Base-by-base conservation (phyloP, 2,797 vertebrate genomes). In the Malurus leucopterus region DNA sequence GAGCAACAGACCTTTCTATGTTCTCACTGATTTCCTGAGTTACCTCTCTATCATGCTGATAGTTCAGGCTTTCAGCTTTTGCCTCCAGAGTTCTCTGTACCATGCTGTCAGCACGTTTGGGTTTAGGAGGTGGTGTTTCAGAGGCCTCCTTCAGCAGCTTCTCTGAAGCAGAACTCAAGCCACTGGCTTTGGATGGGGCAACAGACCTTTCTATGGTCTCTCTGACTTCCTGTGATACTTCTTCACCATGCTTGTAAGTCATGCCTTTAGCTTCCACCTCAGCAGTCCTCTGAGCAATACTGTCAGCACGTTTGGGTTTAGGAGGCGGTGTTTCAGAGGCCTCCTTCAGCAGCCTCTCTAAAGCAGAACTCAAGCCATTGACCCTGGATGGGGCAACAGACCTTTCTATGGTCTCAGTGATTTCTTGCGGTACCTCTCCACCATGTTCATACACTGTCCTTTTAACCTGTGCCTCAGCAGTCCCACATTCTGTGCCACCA, bases 181-280 rank as follows among this genome's bases (percentile, higher is more conserved):
- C 16, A 36, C 11, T 47, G 36, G 12, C 41, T 4, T 20, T 8
- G 55, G 90, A 88, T 23, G 55, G 84, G n/a, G 59, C 79, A 81
- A 82, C 14, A 24, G 76, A 88, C 49, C 87, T 93, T 63, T 88
- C 91, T 75, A 94, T 9, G 2, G 13, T 89, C 72, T 95, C 96
- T 55, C 18, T 5, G 7, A 88, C 53, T 88, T 95, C 94, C 64
- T 88, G 59, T 1, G 0, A 54, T 41, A 47, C 3, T 1, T 50
- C 53, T 16, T 6, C 6, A 18, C 15, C 16, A 6, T 6, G 3
- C 4, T 41, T 0, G 0, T 6, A 32, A 7, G 7, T 50, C 4
- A 0, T 74, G 36, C 34, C 46, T 50, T 38, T 64, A 64, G 40
- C 36, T 32, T 53, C 13, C 13, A 22, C 0, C 11, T 67, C 67